These are phyloP conservation scores for Peromyscus eremicus DNA, from an alignment of 2,797 vertebrate species.

Conservation along the genomic window DNA sequence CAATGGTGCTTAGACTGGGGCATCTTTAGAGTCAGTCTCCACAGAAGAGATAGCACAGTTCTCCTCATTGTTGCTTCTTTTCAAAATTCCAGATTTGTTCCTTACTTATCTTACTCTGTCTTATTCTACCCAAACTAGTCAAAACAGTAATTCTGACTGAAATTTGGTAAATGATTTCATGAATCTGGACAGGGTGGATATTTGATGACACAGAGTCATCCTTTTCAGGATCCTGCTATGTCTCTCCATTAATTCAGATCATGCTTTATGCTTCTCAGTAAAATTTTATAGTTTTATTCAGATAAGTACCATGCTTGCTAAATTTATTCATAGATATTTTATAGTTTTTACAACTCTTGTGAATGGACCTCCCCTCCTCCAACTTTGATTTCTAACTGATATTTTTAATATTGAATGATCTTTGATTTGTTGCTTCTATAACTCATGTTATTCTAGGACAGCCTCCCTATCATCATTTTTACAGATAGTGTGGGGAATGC, in stretches of 20 bases:
- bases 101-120: neutral
- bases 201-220: conserved; percentile 60
- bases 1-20: conserved; percentile 59
- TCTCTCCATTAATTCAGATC: conserved; percentile 80
- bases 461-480: neutral
- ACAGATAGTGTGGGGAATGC: neutral
- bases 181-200: conserved; percentile 51
- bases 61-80: neutral
- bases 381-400: conserved; percentile 57
- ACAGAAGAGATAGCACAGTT: neutral
- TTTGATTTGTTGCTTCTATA: conserved; percentile 70
- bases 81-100: neutral
- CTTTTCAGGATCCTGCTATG: conserved; percentile 24
- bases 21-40: conserved; percentile 22
- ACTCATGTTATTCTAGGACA: conserved; percentile 21
- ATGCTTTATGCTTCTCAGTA: conserved; percentile 78
- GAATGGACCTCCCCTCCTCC: conserved; percentile 69
- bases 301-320: conserved; percentile 69
- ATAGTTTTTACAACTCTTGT: conserved; percentile 80
- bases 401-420: conserved; percentile 70
- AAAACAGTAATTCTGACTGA: conserved; percentile 30
- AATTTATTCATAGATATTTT: conserved; percentile 82
- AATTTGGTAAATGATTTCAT: conserved; percentile 47
- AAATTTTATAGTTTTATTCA: conserved; percentile 82
- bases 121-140: neutral